phyloP scores from a whole-genome alignment of 2,113 vertebrate species.

The Lontra canadensis region DNA sequence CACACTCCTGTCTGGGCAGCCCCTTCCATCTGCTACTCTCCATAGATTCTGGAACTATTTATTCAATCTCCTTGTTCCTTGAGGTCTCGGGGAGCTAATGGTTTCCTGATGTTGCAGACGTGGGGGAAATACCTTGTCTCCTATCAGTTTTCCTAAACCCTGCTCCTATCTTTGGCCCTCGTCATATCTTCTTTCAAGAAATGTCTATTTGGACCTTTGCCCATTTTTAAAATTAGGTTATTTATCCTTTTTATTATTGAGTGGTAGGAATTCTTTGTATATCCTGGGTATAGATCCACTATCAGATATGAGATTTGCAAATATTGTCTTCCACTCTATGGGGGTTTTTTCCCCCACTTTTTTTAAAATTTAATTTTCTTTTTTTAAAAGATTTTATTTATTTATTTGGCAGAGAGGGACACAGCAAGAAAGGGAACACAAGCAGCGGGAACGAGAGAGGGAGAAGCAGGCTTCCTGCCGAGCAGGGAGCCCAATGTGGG shows the following conservation, averaged over 20 bases:
- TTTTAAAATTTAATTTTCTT: too few relatives aligned
- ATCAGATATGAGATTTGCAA: neutral
- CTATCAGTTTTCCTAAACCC: neutral
- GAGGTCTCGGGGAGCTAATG: neutral
- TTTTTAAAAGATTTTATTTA: too few relatives aligned
- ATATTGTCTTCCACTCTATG: neutral
- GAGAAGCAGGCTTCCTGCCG: too few relatives aligned
- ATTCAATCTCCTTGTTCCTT: neutral
- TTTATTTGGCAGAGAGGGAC: too few relatives aligned
- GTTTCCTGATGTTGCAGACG: neutral
- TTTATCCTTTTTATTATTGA: neutral
- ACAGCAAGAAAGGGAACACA: too few relatives aligned
- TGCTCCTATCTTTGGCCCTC: neutral
- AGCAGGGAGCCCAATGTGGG: too few relatives aligned
- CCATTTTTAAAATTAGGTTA: neutral
- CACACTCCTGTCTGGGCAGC: neutral
- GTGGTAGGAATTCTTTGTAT: neutral
- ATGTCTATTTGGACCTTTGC: neutral
- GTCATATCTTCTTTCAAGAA: neutral
- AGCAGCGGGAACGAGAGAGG: too few relatives aligned
- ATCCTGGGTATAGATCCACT: neutral
- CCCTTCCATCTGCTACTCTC: too few relatives aligned
- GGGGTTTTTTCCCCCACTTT: neutral
- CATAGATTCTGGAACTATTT: neutral
- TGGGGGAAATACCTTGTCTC: too few relatives aligned